Base-by-base conservation (phyloP, 2,113 vertebrate species). In the chimpanzee (Pan troglodytes) region DNA sequence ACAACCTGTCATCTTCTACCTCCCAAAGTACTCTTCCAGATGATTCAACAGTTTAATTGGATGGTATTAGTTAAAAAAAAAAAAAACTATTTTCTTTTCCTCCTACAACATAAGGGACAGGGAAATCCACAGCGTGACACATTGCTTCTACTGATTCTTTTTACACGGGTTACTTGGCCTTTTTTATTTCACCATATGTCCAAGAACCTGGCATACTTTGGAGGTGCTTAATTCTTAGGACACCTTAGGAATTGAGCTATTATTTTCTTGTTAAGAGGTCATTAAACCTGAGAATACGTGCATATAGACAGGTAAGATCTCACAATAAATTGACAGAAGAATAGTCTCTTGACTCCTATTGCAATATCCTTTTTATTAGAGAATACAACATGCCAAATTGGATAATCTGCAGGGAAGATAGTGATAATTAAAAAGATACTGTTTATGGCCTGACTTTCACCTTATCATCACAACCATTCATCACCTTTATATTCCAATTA, bases 401-500 rank as follows among this genome's bases (percentile, higher is more conserved):
- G 22, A 48, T 68, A 90, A 86, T 94, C 38, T 91, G 32, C 20
- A 78, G 43, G 57, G 90, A 93, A 95, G 12, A 88, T 25, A 59
- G 23, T n/a, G 8, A 61, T 81, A 43, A 79, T 92, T 93, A 80
- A 70, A 94, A 95, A 93, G 52, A 57, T 83, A 57, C 8, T 61
- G 12, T 88, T 97, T 95, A 76, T 75, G 17, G 32, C 20, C 57
- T 70, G 48, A 73, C 35, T 52, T 57, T 75, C 22, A 91, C 20
- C 17, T 93, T 67, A 73, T 82, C 80, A 70, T 83, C 40, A 92
- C 32, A 93, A 78, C 8, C 18, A 67, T 67, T 83, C 43, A 64
- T 97, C 88, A 96, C 75, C 50, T 94, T 89, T 80, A n/a, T 25
- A 84, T 90, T 76, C 61, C 16, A 95, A 88, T 94, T 95, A 88